Conservation (phyloP, 2,888 invertebrate species). For the Morinoia aosen region DNA sequence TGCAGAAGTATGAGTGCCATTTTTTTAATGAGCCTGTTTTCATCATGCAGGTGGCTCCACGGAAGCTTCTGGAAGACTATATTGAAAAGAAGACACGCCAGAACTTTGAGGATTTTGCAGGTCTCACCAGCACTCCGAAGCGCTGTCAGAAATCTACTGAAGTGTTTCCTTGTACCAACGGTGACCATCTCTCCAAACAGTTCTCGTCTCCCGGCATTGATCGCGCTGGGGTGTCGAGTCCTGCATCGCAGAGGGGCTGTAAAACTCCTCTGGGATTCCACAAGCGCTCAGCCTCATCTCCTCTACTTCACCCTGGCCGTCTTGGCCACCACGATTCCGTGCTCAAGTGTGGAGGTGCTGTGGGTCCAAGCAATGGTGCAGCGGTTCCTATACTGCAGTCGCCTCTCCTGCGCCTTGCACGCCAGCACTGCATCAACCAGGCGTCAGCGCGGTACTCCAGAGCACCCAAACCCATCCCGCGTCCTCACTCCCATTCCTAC, state of each 20-base stretch:
- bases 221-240: slow-evolving; percentile 31
- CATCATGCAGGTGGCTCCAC: slow-evolving; percentile 59
- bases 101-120: slow-evolving; percentile 66
- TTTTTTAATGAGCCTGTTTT: background rate
- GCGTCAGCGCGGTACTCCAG: slow-evolving; percentile 60
- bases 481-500: background rate
- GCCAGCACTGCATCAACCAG: slow-evolving; percentile 61
- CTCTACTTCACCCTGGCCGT: slow-evolving; percentile 64
- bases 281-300: slow-evolving; percentile 57
- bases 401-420: slow-evolving; percentile 61
- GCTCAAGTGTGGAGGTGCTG: slow-evolving; percentile 48
- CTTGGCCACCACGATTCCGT: slow-evolving; percentile 64
- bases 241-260: background rate
- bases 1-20: too few species aligned
- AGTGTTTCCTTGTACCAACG: background rate
- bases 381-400: slow-evolving; percentile 65
- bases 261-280: slow-evolving; percentile 28
- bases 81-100: slow-evolving; percentile 63
- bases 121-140: slow-evolving; percentile 65
- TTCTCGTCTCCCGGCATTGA: slow-evolving; percentile 33
- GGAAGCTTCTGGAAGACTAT: slow-evolving; percentile 62
- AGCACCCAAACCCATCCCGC: slow-evolving; percentile 20
- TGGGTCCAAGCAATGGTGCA: slow-evolving; percentile 63
- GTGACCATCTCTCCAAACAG: background rate
- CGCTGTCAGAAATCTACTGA: slow-evolving; percentile 34